Conservation (phyloP, 2,797 vertebrate genomes). For the Enteromius fasciolatus region DNA sequence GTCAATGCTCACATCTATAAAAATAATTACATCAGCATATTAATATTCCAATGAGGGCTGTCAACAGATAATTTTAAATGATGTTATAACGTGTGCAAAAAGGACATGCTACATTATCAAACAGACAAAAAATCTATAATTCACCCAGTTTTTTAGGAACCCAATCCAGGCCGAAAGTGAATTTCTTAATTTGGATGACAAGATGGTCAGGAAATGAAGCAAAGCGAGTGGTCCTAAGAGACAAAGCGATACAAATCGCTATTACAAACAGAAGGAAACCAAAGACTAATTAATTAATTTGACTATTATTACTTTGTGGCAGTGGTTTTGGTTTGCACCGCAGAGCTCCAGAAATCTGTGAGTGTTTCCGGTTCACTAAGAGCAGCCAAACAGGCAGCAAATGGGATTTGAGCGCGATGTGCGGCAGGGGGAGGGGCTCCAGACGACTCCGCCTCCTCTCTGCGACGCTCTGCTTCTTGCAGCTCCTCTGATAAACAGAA, state of each 20-base stretch:
- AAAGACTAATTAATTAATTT: background rate
- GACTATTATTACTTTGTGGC: slow-evolving; percentile 87
- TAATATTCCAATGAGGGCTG: background rate
- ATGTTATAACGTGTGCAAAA: background rate
- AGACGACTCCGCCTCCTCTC: slow-evolving; percentile 89
- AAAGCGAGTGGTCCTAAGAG: slow-evolving; percentile 91
- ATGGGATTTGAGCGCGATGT: slow-evolving; percentile 94
- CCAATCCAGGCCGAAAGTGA: slow-evolving; percentile 98
- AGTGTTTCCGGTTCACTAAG: slow-evolving; percentile 94
- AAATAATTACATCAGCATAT: background rate
- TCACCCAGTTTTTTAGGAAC: slow-evolving; percentile 98
- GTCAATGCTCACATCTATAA: slow-evolving; percentile 95
- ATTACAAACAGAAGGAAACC: background rate
- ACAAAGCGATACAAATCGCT: background rate
- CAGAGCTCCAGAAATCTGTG: slow-evolving; percentile 98
- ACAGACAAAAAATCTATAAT: background rate
- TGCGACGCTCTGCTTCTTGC: slow-evolving; percentile 89
- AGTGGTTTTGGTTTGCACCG: slow-evolving; percentile 94
- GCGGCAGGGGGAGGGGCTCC: slow-evolving; percentile 82
- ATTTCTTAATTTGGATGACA: slow-evolving; percentile 99
- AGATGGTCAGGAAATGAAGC: slow-evolving; percentile 98
- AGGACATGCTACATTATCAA: background rate
- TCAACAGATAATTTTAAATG: background rate
- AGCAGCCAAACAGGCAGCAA: slow-evolving; percentile 94
- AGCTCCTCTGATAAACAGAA: slow-evolving; percentile 82